Base-by-base conservation (phyloP, 2,888 invertebrate genomes). In the Tanypteryx hageni region DNA sequence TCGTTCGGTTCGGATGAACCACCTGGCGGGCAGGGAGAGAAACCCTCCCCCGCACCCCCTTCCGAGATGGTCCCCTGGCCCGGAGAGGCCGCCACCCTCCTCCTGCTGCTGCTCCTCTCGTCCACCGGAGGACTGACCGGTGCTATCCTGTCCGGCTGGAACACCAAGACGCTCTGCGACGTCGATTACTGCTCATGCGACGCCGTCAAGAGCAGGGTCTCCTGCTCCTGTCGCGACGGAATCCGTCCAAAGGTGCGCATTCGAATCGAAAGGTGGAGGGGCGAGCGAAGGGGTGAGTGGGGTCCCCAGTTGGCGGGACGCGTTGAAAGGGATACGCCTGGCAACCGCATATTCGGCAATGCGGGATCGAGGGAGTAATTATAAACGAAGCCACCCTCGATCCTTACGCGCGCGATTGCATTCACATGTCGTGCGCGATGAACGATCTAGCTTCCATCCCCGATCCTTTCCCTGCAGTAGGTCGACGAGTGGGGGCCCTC, bases 161-260 rank as follows among this genome's bases (percentile, higher is more conserved):
- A 59, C 64, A 18, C 84, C 59, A 58, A 57, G 27, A 92, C 92
- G 31, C 83, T 92, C 56, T 92, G 92, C 83, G 92, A 92, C 83
- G 44, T 59, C 22, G 83, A 83, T 22, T 92, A 92, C 61, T 92
- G 92, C 56, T 27, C n/a, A 0, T 92, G 92, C 83, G 56, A 64
- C 92, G 61, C 64, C 61, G 61, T 58, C 44, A 84, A 64, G 64
- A 92, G 92, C 83, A 92, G 31, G 44, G 81, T 92, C 58, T 14
- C 59, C 18, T 92, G 92, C 61, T 84, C 92, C 22, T 92, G 92
- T 8, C 31, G 56, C 13, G 56, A 59, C 22, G 83, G 81, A 3
- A 83, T 22, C 27, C 83, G n/a, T 13, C 83, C 61, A 11, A 82
- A 92, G 81, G 92, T 92, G 83, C 64, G 89, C 61, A 11, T 18